phyloP scores from a whole-genome alignment of 2,797 vertebrate genomes.

The Hoplostethus atlanticus region DNA sequence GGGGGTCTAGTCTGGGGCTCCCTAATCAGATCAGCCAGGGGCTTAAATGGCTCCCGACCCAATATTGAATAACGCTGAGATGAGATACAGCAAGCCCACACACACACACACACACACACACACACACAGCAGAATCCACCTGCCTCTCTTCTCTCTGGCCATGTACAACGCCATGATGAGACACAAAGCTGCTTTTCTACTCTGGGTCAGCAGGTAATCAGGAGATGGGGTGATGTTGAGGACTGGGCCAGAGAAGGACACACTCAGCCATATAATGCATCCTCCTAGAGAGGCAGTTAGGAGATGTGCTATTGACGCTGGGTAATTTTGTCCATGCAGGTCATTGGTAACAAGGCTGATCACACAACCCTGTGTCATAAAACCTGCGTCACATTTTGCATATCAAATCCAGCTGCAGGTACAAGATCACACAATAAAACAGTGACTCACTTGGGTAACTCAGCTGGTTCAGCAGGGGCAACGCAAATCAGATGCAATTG shows the following conservation, averaged over 20 bases:
- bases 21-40: conserved; percentile 73
- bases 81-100: conserved; percentile 28
- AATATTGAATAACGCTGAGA: conserved; percentile 49
- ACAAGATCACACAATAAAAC: too few relatives aligned
- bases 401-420: too few relatives aligned
- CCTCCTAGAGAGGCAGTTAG: too few relatives aligned
- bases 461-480: not conserved
- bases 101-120: conserved; percentile 18
- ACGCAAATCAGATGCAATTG: not conserved
- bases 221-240: conserved; percentile 56
- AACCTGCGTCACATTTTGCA: too few relatives aligned
- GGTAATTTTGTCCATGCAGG: conserved; percentile 31
- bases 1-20: conserved; percentile 57
- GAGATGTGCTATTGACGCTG: not conserved
- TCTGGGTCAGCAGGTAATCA: conserved; percentile 75
- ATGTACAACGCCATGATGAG: conserved; percentile 32
- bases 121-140: conserved; percentile 48
- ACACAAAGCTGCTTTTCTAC: conserved; percentile 73
- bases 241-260: conserved; percentile 14
- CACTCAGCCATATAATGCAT: not conserved
- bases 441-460: too few relatives aligned
- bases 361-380: too few relatives aligned
- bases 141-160: conserved; percentile 31
- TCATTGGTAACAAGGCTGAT: conserved; percentile 9
- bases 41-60: conserved; percentile 48